Percentiles rank a stretch among this genome's conserved stretches.
Evolutionary conservation across 2,797 vertebrate genomes (phyloP).

Genomic region (Microchirus variegatus): DNA sequence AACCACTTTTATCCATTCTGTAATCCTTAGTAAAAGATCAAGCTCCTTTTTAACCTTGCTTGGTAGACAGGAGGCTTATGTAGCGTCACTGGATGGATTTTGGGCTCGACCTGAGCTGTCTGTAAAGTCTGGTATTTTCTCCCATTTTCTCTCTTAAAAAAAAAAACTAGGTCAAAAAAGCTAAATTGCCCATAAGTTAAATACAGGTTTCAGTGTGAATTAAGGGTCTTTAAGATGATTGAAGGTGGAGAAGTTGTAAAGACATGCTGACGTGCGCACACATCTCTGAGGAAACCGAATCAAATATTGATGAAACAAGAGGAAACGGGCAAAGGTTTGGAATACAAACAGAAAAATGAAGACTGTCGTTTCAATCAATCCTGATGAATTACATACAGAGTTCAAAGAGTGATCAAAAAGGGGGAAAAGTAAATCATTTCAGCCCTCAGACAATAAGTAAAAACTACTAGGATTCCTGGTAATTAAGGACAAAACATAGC

Average conservation of each 20-base stretch:
- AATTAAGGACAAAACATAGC: background rate
- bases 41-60: slow-evolving; percentile 59
- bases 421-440: slow-evolving; percentile 1
- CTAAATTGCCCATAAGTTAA: slow-evolving; percentile 49
- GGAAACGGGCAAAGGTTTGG: background rate
- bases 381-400: no score
- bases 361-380: background rate
- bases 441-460: slow-evolving; percentile 21
- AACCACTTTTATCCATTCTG: slow-evolving; percentile 30
- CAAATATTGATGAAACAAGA: slow-evolving; percentile 26
- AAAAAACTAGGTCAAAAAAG: slow-evolving; percentile 50
- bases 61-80: slow-evolving; percentile 63
- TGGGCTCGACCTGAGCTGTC: slow-evolving; percentile 38
- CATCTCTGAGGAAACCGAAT: slow-evolving; percentile 25
- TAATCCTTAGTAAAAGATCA: slow-evolving; percentile 71
- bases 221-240: slow-evolving; percentile 30
- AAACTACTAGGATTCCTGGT: slow-evolving; percentile 18
- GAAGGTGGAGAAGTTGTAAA: slow-evolving; percentile 20
- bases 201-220: slow-evolving; percentile 44
- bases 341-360: slow-evolving; percentile 11
- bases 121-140: slow-evolving; percentile 26
- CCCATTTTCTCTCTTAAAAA: background rate
- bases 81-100: slow-evolving; percentile 59
- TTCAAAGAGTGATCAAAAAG: no score
- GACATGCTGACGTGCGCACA: background rate